phyloP scores from a whole-genome alignment of 2,888 invertebrate genomes.

The Axea sp. region DNA sequence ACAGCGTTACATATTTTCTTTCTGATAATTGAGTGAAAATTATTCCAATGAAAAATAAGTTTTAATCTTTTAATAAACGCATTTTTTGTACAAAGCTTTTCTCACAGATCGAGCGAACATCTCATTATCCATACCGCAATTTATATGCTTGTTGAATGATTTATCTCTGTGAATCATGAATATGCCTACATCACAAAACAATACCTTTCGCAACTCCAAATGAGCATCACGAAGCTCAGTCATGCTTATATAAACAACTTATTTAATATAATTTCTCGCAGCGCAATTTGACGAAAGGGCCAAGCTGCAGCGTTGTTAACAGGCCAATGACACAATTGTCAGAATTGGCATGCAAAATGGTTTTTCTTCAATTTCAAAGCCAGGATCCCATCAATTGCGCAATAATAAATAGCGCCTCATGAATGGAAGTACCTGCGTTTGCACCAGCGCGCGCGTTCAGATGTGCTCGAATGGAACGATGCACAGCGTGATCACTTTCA shows the following conservation, averaged over 20 bases:
- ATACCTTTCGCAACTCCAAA: slow-evolving; percentile 10
- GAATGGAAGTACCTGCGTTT: slow-evolving; percentile 24
- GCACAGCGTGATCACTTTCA: slow-evolving; percentile 54
- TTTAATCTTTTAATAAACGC: too few species aligned
- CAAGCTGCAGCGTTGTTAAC: slow-evolving; percentile 28
- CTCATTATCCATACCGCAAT: too few species aligned
- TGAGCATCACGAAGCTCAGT: slow-evolving; percentile 20
- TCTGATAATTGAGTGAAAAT: too few species aligned
- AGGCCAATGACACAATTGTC: slow-evolving; percentile 40
- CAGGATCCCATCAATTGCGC: slow-evolving; percentile 48
- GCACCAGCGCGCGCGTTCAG: not conserved
- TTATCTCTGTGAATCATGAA: slow-evolving; percentile 12
- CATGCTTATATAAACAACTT: slow-evolving; percentile 26
- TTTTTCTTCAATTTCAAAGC: slow-evolving; percentile 39
- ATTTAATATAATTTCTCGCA: slow-evolving; percentile 28
- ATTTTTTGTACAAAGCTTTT: too few species aligned
- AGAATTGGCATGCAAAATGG: slow-evolving; percentile 22
- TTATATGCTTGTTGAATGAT: too few species aligned
- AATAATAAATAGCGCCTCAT: slow-evolving; percentile 39
- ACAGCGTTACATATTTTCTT: too few species aligned
- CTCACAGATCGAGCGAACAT: too few species aligned
- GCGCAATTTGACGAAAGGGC: slow-evolving; percentile 18
- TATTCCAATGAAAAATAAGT: too few species aligned
- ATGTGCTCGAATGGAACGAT: slow-evolving; percentile 27
- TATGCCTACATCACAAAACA: slow-evolving; percentile 3